phyloP scores from a whole-genome alignment of 2,797 vertebrate genomes.

The Potorous gilbertii region DNA sequence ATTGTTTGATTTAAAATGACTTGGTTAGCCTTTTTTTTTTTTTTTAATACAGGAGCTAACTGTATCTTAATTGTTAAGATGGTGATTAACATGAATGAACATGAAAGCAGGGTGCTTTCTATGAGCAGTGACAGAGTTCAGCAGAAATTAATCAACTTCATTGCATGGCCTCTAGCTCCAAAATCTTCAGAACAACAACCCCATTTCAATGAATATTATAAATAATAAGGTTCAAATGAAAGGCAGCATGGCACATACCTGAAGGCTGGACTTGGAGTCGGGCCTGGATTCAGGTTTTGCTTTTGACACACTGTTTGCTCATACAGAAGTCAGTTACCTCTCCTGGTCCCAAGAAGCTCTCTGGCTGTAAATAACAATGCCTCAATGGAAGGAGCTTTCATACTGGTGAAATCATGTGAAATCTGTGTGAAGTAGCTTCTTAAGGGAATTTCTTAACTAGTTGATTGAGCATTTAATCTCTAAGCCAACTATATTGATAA shows the following conservation, averaged over 20 bases:
- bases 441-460: not conserved
- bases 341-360: not conserved
- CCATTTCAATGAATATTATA: not conserved
- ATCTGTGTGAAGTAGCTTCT: not conserved
- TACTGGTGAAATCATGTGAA: not conserved
- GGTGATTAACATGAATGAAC: conserved; percentile 48
- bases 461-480: not conserved
- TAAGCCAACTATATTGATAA: too few species aligned
- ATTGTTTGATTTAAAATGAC: conserved; percentile 65
- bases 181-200: not conserved
- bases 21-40: conserved; percentile 18
- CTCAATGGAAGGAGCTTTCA: not conserved
- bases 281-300: not conserved
- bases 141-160: not conserved
- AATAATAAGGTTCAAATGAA: not conserved
- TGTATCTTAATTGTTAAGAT: conserved; percentile 20
- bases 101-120: not conserved
- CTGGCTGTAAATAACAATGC: not conserved
- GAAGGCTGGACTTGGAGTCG: not conserved
- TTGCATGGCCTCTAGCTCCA: not conserved
- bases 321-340: not conserved
- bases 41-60: conserved; percentile 12
- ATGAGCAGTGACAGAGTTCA: not conserved
- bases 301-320: not conserved
- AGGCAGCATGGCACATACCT: not conserved